Percentiles rank a stretch among this genome's conserved stretches.
phyloP scores from a whole-genome alignment of 2,888 invertebrate species.

The Microplitis deprimator region DNA sequence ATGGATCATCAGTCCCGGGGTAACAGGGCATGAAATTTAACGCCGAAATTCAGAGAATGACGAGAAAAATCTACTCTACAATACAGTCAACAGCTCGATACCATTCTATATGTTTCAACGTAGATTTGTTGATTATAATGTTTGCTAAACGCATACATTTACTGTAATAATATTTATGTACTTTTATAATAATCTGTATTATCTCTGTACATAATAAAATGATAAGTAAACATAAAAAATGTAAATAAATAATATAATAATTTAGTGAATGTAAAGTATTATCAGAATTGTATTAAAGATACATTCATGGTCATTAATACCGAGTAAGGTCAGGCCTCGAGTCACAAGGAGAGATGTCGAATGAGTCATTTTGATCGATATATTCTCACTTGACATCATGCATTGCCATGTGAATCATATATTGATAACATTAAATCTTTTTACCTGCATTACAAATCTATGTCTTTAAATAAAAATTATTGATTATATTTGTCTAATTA shows the following conservation, averaged over 20 bases:
- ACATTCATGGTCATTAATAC: slow-evolving; percentile 40
- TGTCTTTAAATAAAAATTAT: not conserved
- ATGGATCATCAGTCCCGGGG: not conserved
- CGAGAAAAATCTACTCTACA: not conserved
- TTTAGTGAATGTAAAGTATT: not conserved
- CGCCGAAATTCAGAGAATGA: not conserved
- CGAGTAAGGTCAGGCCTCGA: slow-evolving; percentile 52
- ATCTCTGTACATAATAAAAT: not conserved
- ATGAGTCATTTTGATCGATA: slow-evolving; percentile 50
- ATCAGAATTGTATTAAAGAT: slow-evolving; percentile 31
- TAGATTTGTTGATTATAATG: not conserved
- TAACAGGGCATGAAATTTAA: not conserved
- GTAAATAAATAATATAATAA: slow-evolving; percentile 6
- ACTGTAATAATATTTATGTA: not conserved
- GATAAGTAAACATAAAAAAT: not conserved
- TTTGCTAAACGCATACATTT: not conserved
- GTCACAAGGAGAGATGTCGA: slow-evolving; percentile 46
- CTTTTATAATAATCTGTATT: not conserved
- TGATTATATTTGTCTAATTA: not conserved
- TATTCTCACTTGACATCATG: slow-evolving; percentile 40
- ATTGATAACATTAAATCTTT: slow-evolving; percentile 28
- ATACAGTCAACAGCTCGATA: not conserved
- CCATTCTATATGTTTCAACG: not conserved
- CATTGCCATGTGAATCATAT: slow-evolving; percentile 39
- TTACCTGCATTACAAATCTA: slow-evolving; percentile 16